A percentile compares a stretch with the other conserved stretches of the same genome.
Conservation (phyloP, 2,113 vertebrate species). For the Anthoscopus minutus region DNA sequence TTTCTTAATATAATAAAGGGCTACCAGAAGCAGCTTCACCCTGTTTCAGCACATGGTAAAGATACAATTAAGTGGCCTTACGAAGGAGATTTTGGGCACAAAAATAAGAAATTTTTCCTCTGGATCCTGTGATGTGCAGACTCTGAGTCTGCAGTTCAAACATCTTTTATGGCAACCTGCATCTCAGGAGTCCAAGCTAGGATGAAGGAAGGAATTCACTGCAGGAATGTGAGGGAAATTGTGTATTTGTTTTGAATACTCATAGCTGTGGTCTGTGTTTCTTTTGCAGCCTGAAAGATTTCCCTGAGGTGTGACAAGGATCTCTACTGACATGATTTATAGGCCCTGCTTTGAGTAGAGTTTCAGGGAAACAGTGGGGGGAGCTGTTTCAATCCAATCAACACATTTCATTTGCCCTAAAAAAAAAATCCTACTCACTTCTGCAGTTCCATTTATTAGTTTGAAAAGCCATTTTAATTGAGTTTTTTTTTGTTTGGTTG, state of each 20-base stretch:
- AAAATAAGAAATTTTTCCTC: not conserved
- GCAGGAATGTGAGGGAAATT: not conserved
- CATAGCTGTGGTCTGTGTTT: not conserved
- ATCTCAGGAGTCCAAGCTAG: not conserved
- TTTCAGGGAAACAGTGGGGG: not conserved
- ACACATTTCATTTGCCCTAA: not conserved
- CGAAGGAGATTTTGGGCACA: not conserved
- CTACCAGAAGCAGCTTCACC: conserved; percentile 11
- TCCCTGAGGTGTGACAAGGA: not conserved
- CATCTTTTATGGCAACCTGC: not conserved
- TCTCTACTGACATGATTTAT: not conserved
- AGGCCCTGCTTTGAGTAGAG: not conserved
- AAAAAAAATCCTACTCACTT: not conserved
- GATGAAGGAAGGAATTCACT: not conserved
- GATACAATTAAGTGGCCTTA: not conserved
- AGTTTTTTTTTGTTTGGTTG: not conserved
- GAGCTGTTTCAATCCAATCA: not conserved
- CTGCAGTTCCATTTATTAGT: not conserved
- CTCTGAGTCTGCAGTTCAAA: not conserved
- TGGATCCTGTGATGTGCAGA: not conserved
- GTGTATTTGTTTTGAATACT: not conserved
- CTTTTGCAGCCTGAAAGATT: not conserved
- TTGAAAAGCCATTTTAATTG: not conserved
- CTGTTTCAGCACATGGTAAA: not conserved
- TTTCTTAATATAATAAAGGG: conserved; percentile 58